Percentiles rank a stretch among this genome's conserved stretches.
phyloP scores from a whole-genome alignment of 2,797 vertebrate genomes.

The Poeciliopsis turneri region DNA sequence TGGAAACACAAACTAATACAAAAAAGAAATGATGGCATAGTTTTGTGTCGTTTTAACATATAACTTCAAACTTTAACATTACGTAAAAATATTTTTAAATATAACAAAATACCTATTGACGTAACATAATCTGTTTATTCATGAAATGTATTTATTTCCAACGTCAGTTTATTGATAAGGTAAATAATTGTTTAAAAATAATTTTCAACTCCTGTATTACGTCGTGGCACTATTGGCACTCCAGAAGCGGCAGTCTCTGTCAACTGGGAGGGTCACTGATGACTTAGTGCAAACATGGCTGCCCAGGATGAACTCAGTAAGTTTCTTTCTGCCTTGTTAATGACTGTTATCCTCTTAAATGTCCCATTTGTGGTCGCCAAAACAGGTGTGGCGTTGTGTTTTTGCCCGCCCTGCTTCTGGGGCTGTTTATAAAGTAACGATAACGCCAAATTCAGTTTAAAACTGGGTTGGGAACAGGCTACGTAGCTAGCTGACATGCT shows the following conservation, averaged over 20 bases:
- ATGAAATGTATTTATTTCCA: neutral
- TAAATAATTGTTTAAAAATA: no score
- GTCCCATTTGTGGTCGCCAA: neutral
- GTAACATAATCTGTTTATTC: neutral
- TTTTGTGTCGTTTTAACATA: neutral
- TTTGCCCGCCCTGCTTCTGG: accelerated
- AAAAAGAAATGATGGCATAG: neutral
- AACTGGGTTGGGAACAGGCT: slow-evolving; percentile 10
- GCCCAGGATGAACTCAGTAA: slow-evolving; percentile 98
- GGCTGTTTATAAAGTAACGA: neutral
- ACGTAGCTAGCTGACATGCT: slow-evolving; percentile 60
- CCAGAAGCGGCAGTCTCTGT: slow-evolving; percentile 27
- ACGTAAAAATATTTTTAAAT: neutral
- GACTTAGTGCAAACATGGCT: slow-evolving; percentile 83
- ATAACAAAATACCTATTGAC: neutral
- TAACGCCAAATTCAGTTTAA: slow-evolving; percentile 4
- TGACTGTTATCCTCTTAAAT: slow-evolving; percentile 16
- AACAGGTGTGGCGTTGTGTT: accelerated
- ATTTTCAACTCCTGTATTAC: neutral
- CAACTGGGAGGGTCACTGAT: slow-evolving; percentile 48
- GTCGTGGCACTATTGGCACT: neutral
- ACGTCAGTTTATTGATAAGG: no score
- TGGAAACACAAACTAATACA: neutral
- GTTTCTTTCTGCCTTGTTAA: slow-evolving; percentile 76
- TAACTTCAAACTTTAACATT: neutral